Conservation (phyloP, 2,888 invertebrate genomes). For the Drosophila maculinotata region DNA sequence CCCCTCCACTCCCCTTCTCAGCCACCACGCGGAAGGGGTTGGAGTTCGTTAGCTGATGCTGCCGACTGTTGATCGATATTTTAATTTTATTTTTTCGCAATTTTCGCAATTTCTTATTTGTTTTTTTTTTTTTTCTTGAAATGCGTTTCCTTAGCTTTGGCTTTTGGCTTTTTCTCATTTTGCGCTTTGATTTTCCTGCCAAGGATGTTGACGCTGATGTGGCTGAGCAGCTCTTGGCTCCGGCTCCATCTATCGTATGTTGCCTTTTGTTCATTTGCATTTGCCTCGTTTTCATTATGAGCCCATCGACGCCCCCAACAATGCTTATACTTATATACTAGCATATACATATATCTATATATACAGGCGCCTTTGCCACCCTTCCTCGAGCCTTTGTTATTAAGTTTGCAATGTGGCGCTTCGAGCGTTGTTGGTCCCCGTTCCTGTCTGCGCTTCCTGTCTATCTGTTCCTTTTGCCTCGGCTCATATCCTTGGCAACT, state of each 20-base stretch:
- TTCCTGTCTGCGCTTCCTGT: constrained; percentile 48
- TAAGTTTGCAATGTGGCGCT: constrained; percentile 73
- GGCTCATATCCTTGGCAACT: constrained; percentile 68
- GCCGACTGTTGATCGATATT: constrained; percentile 83
- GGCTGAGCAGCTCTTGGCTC: constrained; percentile 30
- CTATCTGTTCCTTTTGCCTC: constrained; percentile 12
- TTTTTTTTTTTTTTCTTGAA: constrained; percentile 44
- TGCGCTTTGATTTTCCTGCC: constrained; percentile 74
- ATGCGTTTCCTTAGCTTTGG: constrained; percentile 77
- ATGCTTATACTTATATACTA: constrained; percentile 23
- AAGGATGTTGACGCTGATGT: constrained; percentile 69
- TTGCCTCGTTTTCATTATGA: constrained; percentile 78
- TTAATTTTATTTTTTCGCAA: constrained; percentile 81
- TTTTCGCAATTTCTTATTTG: constrained; percentile 43
- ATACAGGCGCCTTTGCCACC: constrained; percentile 11
- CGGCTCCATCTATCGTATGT: constrained; percentile 33
- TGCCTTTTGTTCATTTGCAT: constrained; percentile 80
- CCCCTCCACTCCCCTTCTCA: not conserved
- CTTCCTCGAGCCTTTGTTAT: constrained; percentile 58
- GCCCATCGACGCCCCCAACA: constrained; percentile 46
- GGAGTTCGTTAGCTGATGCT: constrained; percentile 79
- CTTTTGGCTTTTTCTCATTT: constrained; percentile 71
- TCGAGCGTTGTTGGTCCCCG: constrained; percentile 46
- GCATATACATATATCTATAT: constrained; percentile 6
- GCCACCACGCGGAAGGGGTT: constrained; percentile 75